Percentiles rank a stretch among this genome's conserved stretches.
These are phyloP conservation scores for Eumerus sabulonum DNA, from an alignment of 2,888 invertebrate species.

Conservation along the genomic window DNA sequence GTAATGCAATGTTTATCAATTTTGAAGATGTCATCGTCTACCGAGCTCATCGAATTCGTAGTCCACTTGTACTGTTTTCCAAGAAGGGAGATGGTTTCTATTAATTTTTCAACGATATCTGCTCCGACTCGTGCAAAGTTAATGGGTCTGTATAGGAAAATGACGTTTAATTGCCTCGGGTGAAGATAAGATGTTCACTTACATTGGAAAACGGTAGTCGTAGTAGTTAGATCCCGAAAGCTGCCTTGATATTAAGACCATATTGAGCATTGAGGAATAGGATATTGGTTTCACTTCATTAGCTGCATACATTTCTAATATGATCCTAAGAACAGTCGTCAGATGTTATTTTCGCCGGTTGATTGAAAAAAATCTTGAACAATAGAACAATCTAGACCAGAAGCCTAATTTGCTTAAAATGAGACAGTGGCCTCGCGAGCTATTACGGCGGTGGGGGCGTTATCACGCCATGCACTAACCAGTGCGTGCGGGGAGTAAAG, in stretches of 20 bases:
- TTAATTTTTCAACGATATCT: conserved; percentile 76
- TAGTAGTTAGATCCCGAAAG: conserved; percentile 74
- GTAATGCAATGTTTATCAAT: conserved; percentile 73
- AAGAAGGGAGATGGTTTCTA: conserved; percentile 74
- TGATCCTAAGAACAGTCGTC: conserved; percentile 75
- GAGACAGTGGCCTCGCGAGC: too few species aligned
- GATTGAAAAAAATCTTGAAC: too few species aligned
- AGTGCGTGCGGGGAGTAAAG: too few species aligned
- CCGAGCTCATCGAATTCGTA: conserved; percentile 41
- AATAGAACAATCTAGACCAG: too few species aligned
- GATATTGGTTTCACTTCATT: conserved; percentile 73
- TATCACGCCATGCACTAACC: too few species aligned
- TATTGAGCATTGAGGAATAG: conserved; percentile 77
- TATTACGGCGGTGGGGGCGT: too few species aligned
- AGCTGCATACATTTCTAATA: conserved; percentile 76
- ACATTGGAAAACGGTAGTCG: conserved; percentile 78
- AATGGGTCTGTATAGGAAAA: conserved; percentile 10
- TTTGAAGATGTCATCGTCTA: conserved; percentile 72
- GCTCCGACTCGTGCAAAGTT: conserved; percentile 78
- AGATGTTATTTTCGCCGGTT: not conserved
- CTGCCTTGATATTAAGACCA: conserved; percentile 76
- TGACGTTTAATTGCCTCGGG: not conserved
- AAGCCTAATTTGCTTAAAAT: too few species aligned
- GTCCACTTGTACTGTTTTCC: conserved; percentile 73
- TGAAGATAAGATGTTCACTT: conserved; percentile 56